A percentile compares a stretch with the other conserved stretches of the same genome.
phyloP scores from a whole-genome alignment of 1,140 invertebrate genomes.

The Nephila pilipes region DNA sequence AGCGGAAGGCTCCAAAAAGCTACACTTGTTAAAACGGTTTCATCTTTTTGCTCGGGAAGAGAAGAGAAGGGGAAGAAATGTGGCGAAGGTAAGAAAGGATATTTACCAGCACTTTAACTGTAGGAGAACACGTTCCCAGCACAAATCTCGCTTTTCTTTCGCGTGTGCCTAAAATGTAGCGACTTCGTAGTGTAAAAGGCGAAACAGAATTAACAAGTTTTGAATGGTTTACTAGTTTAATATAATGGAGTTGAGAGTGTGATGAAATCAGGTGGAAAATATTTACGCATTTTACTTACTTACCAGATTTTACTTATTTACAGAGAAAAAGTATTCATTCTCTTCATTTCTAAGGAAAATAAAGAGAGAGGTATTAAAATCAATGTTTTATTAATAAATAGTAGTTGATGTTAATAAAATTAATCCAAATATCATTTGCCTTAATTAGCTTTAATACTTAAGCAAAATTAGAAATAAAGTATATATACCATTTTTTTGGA shows the following conservation, averaged over 20 bases:
- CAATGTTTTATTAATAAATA: too few relatives aligned
- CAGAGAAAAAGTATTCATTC: too few relatives aligned
- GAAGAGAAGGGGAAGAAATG: conserved; percentile 8
- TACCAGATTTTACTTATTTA: not conserved
- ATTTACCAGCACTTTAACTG: conserved; percentile 47
- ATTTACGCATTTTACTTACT: not conserved
- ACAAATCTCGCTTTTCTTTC: conserved; percentile 21
- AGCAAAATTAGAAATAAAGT: too few relatives aligned
- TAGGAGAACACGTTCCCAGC: not conserved
- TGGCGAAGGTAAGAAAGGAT: conserved; percentile 43
- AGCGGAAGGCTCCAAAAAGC: conserved; percentile 65
- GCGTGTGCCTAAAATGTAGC: not conserved
- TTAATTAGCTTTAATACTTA: too few relatives aligned
- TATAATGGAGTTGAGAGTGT: not conserved
- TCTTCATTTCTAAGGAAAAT: too few relatives aligned
- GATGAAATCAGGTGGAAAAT: not conserved
- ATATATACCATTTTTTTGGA: too few relatives aligned
- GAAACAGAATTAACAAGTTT: conserved; percentile 21
- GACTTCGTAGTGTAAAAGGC: not conserved
- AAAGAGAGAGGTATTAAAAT: too few relatives aligned
- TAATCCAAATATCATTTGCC: too few relatives aligned
- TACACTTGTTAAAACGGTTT: conserved; percentile 58
- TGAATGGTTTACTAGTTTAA: not conserved
- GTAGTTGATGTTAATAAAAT: too few relatives aligned
- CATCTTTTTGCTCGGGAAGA: conserved; percentile 37